Conservation (phyloP, 30 jellyfish, hydroid and myxozoan species). For the Hydra vulgaris region DNA sequence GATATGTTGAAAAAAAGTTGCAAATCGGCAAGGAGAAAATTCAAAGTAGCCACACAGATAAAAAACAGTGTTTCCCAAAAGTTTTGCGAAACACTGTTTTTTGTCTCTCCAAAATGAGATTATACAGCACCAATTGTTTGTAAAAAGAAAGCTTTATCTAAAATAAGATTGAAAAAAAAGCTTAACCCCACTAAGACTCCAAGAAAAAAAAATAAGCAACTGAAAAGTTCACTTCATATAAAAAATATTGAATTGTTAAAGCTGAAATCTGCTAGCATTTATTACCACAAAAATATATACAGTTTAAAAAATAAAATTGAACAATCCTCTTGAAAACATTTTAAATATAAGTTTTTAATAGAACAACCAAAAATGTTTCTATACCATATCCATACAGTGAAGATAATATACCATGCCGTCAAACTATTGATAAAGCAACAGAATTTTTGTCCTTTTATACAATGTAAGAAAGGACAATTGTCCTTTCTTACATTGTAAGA, state of each 20-base stretch:
- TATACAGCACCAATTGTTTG: background rate
- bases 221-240: background rate
- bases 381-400: conserved; percentile 10
- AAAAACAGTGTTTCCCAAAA: background rate
- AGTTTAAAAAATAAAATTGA: conserved; percentile 1
- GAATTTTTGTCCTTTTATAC: conserved; percentile 1
- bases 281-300: background rate
- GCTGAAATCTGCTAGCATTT: conserved; percentile 4
- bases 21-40: background rate
- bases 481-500: too few relatives aligned
- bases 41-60: background rate
- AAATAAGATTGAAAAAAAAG: background rate
- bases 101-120: background rate
- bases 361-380: conserved; percentile 2
- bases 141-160: background rate
- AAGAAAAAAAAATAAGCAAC: background rate
- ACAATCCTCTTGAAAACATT: conserved; percentile 1
- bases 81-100: too few relatives aligned
- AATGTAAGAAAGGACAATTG: too few relatives aligned
- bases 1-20: background rate
- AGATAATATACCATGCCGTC: background rate
- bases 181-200: background rate
- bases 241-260: conserved; percentile 10
- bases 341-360: background rate
- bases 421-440: conserved; percentile 7